Evolutionary conservation across 1,140 invertebrate genomes (phyloP), one percentile per base, ranked within the genome.

Genomic region (Megalopta genalis): DNA sequence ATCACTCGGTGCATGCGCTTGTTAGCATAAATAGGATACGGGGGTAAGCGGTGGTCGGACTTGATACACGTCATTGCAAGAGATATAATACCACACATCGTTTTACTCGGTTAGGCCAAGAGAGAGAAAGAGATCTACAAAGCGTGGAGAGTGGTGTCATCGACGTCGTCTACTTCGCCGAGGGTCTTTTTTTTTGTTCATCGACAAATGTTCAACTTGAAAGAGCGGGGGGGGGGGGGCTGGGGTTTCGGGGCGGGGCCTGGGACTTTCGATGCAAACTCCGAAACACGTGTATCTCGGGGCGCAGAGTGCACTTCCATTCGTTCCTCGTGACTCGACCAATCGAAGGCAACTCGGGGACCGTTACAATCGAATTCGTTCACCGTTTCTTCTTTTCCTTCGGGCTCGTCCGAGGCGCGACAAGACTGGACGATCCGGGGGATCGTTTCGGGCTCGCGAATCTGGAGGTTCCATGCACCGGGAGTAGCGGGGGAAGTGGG

Each of bases 1-100:
- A 77, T 86, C 82, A 88, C 84, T 88, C 82, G 83, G 86, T 74
- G 80, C 86, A 88, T 88, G 87, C 87, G 86, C 86, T 86, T 64
- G 52, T 86, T 87, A 88, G 87, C 87, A 85, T 88, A 88, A 52
- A 79, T 80, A 71, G 83, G 72, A 85, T 84, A 84, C 60, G 77
- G 84, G 71, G 76, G 76, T 84, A 87, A 88, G 86, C 86, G 86
- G 77, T 87, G 78, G 80, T 84, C 78, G 75, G 87, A 86, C 49
- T 81, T 77, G 81, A 60, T 77, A 84, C 39, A 76, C 65, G 83
- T 85, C 82, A 70, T 78, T 84, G 81, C 84, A 80, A 80, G n/a
- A 59, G 14, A 77, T 46, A 46, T 46, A 46, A 46, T 85, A 87
- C 74, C 77, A 87, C 70, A 75, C 37, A 60, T 78, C 72, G 65